Percentiles rank a stretch among this genome's conserved stretches.
Conservation (phyloP, 2,113 vertebrate genomes). For the Onychorhynchus coronatus region DNA sequence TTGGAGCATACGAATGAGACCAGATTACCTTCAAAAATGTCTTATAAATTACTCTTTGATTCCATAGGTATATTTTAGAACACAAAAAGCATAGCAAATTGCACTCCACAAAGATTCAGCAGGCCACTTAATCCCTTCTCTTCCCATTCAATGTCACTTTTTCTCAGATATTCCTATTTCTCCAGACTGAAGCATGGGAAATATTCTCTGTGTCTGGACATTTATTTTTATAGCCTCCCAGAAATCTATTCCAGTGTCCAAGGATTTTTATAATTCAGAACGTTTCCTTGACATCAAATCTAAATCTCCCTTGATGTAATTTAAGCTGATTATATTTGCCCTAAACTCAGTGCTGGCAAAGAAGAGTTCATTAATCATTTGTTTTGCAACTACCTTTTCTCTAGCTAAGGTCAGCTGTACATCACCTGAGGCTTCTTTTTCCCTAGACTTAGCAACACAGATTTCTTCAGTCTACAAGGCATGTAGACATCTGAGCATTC, state of each 20-base stretch:
- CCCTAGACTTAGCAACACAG: background rate
- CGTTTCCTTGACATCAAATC: background rate
- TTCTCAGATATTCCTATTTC: background rate
- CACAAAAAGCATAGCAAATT: background rate
- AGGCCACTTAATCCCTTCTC: background rate
- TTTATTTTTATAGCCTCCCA: background rate
- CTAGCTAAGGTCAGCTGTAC: background rate
- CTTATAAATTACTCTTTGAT: background rate
- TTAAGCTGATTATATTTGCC: background rate
- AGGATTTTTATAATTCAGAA: background rate
- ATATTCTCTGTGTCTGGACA: background rate
- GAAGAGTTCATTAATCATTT: background rate
- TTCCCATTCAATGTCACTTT: background rate
- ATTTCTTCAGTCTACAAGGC: background rate
- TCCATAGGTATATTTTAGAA: background rate
- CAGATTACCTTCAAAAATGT: background rate
- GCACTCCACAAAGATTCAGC: background rate
- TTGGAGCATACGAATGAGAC: background rate
- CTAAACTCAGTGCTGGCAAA: background rate
- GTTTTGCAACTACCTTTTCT: background rate
- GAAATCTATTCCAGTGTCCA: background rate
- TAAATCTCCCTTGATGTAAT: background rate
- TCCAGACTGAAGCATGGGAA: background rate
- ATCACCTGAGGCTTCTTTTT: background rate
- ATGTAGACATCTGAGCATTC: background rate